phyloP scores from a whole-genome alignment of 1,140 invertebrate genomes.

The Archegozetes longisetosus region DNA sequence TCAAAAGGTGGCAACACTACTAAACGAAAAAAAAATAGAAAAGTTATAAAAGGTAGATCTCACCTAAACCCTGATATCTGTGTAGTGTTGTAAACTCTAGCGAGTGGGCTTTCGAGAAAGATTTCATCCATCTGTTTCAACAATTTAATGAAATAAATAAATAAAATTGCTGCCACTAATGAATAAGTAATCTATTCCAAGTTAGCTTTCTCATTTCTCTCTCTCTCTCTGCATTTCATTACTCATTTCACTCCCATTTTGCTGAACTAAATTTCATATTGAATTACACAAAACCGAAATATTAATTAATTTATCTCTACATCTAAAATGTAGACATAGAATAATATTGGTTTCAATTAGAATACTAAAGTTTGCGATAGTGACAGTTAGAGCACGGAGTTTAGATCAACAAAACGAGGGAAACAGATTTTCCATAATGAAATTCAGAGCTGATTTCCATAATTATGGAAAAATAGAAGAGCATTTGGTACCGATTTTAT shows the following conservation, averaged over 20 bases:
- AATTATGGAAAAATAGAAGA: no score
- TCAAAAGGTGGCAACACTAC: no score
- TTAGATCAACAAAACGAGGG: no score
- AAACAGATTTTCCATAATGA: no score
- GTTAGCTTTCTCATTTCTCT: not conserved
- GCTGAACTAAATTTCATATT: no score
- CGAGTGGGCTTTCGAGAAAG: conserved; percentile 9
- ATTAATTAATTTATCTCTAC: not conserved
- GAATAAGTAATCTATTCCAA: not conserved
- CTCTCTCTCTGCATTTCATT: not conserved
- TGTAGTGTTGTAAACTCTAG: conserved; percentile 5
- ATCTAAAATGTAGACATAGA: not conserved
- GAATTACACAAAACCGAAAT: no score
- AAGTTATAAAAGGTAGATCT: no score
- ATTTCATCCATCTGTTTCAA: conserved; percentile 7
- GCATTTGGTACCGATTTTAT: not conserved
- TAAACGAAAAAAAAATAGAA: no score
- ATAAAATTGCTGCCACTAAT: not conserved
- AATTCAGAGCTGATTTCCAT: no score
- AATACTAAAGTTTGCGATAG: no score
- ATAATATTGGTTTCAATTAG: no score
- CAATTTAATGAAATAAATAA: not conserved
- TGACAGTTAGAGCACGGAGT: no score
- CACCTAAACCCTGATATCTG: conserved; percentile 4
- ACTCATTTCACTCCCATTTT: not conserved